A percentile compares a stretch with the other conserved stretches of the same genome.
phyloP scores from a whole-genome alignment of 2,888 invertebrate genomes.

The Sphaeridia pumilis region DNA sequence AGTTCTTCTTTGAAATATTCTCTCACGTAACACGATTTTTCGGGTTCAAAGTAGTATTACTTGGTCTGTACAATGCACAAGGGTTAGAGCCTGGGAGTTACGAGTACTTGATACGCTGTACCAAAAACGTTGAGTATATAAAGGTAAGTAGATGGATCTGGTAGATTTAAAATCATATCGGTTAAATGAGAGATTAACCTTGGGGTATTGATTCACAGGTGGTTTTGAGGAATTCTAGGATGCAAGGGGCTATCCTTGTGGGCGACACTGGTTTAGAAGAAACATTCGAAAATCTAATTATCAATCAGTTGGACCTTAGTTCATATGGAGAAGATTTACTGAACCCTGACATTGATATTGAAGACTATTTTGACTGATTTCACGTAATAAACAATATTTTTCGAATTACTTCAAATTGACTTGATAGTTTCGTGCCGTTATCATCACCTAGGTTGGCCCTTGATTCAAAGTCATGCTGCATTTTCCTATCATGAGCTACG shows the following conservation, averaged over 20 bases:
- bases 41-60: conserved; percentile 78
- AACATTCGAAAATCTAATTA: conserved; percentile 93
- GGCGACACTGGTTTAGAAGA: conserved; percentile 97
- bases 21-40: conserved; percentile 92
- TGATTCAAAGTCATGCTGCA: no score
- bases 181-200: neutral
- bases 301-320: conserved; percentile 82
- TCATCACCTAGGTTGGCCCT: no score
- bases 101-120: conserved; percentile 73
- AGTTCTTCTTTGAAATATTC: conserved; percentile 96
- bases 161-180: neutral
- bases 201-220: conserved; percentile 54
- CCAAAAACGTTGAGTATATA: conserved; percentile 59
- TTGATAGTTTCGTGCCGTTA: no score
- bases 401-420: no score
- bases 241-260: conserved; percentile 89
- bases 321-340: conserved; percentile 81
- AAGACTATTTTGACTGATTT: conserved; percentile 93
- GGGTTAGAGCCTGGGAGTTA: conserved; percentile 60
- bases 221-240: conserved; percentile 64
- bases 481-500: no score
- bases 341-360: conserved; percentile 91
- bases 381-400: no score
- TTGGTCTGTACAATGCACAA: conserved; percentile 90
- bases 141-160: conserved; percentile 17